Evolutionary conservation across 2,113 vertebrate species (phyloP).

Genomic region (Thymallus thymallus): DNA sequence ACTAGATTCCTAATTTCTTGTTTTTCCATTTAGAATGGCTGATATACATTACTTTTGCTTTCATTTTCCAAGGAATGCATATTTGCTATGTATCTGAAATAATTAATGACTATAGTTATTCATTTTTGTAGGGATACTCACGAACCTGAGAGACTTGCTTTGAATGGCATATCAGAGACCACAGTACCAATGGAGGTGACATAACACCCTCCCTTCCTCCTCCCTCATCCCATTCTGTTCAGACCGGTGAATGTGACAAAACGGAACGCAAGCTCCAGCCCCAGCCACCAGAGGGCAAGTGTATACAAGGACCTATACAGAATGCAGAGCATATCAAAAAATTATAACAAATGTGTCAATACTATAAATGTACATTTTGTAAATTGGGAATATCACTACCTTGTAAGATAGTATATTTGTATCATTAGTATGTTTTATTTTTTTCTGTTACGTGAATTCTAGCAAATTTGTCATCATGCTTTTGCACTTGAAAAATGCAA

Average conservation of each 20-base stretch:
- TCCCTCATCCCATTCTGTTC: constrained; percentile 30
- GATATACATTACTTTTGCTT: too few relatives aligned
- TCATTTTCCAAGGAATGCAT: too few relatives aligned
- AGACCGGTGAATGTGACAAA: constrained; percentile 63
- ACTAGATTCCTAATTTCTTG: not conserved
- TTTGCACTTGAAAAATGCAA: constrained; percentile 95
- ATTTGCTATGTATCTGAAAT: too few relatives aligned
- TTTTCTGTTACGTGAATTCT: constrained; percentile 97
- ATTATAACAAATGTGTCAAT: constrained; percentile 73
- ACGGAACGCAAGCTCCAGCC: constrained; percentile 59
- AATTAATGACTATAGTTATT: too few relatives aligned
- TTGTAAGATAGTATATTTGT: constrained; percentile 98
- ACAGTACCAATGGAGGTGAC: constrained; percentile 95
- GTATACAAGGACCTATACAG: constrained; percentile 74
- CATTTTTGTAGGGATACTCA: constrained; percentile 81
- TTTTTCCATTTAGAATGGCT: not conserved
- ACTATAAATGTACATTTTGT: constrained; percentile 92
- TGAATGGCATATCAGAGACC: constrained; percentile 89
- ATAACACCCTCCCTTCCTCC: constrained; percentile 70
- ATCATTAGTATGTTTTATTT: constrained; percentile 83
- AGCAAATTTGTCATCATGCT: constrained; percentile 93
- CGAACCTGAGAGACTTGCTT: constrained; percentile 84
- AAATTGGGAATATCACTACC: constrained; percentile 94
- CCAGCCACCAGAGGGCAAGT: constrained; percentile 67
- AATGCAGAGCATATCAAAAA: constrained; percentile 74